These are phyloP conservation scores for Trematocara variabile DNA, from an alignment of 2,113 vertebrate species.

Conservation along the genomic window DNA sequence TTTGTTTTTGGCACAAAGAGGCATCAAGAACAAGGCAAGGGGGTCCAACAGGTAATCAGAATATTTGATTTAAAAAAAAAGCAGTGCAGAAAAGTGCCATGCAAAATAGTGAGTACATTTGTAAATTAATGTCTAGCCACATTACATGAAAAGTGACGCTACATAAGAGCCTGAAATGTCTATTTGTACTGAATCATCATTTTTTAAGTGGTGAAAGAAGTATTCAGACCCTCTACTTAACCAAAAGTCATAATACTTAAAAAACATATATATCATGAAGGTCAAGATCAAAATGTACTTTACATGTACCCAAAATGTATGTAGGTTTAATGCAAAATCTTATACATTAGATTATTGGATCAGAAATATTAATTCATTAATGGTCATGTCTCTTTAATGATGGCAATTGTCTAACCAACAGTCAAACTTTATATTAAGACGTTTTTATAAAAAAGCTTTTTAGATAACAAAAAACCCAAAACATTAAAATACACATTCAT, in stretches of 20 bases:
- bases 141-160: background rate
- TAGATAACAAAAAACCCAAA: background rate
- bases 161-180: background rate
- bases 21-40: background rate
- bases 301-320: background rate
- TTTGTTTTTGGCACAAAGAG: background rate
- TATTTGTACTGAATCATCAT: background rate
- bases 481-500: background rate
- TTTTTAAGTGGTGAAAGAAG: background rate
- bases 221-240: background rate
- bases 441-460: background rate
- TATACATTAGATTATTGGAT: background rate
- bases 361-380: background rate
- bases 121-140: background rate
- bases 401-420: background rate
- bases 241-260: background rate
- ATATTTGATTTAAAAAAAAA: background rate
- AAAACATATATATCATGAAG: background rate
- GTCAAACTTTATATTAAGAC: background rate
- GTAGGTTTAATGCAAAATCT: background rate
- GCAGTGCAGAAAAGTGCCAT: background rate
- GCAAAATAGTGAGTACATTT: background rate
- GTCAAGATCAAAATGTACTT: background rate
- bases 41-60: background rate
- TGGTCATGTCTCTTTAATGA: background rate